These are phyloP conservation scores for Tromatobia lineatoria DNA, from an alignment of 2,888 invertebrate genomes.

Conservation along the genomic window DNA sequence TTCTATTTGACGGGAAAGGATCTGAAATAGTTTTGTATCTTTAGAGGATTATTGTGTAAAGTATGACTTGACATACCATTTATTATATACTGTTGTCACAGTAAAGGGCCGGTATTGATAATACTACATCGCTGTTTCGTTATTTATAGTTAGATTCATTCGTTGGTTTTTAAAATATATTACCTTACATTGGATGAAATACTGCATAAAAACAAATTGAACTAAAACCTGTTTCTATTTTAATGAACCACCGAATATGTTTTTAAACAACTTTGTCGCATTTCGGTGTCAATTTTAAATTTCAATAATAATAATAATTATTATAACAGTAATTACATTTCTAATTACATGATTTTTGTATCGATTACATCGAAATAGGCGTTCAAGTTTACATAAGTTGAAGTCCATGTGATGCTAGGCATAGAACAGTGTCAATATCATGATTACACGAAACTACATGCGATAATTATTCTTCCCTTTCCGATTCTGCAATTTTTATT, in stretches of 20 bases:
- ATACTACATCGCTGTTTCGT: constrained; percentile 31
- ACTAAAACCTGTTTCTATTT: constrained; percentile 70
- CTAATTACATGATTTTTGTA: constrained; percentile 44
- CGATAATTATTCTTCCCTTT: constrained; percentile 42
- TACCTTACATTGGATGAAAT: constrained; percentile 79
- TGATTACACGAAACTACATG: constrained; percentile 59
- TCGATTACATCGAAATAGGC: constrained; percentile 50
- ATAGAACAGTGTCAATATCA: constrained; percentile 65
- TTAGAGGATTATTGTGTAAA: too few relatives aligned
- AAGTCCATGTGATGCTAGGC: constrained; percentile 65
- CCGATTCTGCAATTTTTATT: constrained; percentile 51
- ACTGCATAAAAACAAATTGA: constrained; percentile 73
- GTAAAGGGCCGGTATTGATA: neutral
- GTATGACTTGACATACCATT: neutral
- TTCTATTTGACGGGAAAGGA: too few relatives aligned
- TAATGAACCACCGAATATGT: constrained; percentile 59
- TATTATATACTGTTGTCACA: constrained; percentile 24
- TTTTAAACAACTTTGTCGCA: constrained; percentile 46
- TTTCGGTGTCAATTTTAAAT: constrained; percentile 61
- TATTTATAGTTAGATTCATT: constrained; percentile 75
- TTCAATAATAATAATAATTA: constrained; percentile 48
- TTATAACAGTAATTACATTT: constrained; percentile 48
- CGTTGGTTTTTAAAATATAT: constrained; percentile 74
- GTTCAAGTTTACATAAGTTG: constrained; percentile 57
- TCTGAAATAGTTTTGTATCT: too few relatives aligned